phyloP scores from a whole-genome alignment of 2,888 invertebrate genomes.

The Acanthosoma haemorrhoidale region DNA sequence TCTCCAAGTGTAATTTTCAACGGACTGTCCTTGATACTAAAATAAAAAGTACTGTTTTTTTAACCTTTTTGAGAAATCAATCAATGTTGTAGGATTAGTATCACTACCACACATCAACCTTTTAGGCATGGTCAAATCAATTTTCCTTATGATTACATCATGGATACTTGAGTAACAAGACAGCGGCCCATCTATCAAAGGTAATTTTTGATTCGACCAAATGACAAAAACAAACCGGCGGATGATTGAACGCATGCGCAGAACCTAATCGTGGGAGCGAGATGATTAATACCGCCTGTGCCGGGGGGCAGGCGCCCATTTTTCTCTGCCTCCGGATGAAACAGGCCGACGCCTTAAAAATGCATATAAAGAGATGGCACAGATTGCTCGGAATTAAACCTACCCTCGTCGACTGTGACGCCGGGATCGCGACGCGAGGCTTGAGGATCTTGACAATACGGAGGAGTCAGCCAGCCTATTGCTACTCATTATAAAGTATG shows the following conservation, averaged over 20 bases:
- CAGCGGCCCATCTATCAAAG: too few species aligned
- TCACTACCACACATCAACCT: too few species aligned
- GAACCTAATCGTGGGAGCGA: neutral
- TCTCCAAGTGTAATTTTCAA: too few species aligned
- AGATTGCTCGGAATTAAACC: neutral
- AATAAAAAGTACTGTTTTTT: too few species aligned
- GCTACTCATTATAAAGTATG: slow-evolving; percentile 6
- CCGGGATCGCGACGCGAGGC: too few species aligned
- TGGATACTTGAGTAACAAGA: too few species aligned
- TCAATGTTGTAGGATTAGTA: too few species aligned
- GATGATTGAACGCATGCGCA: neutral
- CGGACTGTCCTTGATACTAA: too few species aligned
- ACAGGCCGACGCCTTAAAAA: neutral
- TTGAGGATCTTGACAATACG: too few species aligned
- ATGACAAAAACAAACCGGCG: neutral
- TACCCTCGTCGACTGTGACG: neutral
- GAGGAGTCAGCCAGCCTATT: neutral
- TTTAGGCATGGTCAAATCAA: too few species aligned
- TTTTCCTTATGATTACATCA: too few species aligned
- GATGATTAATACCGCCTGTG: neutral
- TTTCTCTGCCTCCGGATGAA: neutral
- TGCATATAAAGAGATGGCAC: neutral
- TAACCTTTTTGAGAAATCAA: too few species aligned
- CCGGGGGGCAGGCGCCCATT: neutral
- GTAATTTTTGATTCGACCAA: neutral